phyloP scores from a whole-genome alignment of 2,888 invertebrate genomes.

The Anthophora plumipes region DNA sequence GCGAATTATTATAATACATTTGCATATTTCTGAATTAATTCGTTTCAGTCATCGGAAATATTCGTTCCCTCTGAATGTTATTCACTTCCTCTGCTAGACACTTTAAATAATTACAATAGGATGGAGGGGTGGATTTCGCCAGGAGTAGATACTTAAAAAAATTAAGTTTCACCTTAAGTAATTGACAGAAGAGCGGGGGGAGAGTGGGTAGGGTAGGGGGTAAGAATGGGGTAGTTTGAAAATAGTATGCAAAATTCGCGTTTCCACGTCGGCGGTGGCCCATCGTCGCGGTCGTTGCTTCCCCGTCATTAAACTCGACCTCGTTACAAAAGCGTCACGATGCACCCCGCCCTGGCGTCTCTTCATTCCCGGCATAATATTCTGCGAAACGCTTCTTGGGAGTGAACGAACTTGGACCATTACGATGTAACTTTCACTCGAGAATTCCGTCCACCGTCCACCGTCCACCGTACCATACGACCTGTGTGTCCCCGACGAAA shows the following conservation, averaged over 20 bases:
- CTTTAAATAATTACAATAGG: too few species aligned
- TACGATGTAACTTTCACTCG: constrained; percentile 55
- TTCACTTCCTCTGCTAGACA: too few species aligned
- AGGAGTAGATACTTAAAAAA: not conserved
- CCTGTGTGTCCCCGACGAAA: constrained; percentile 4
- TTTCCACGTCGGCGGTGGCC: constrained; percentile 4
- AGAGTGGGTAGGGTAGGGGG: too few species aligned
- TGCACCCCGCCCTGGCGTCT: constrained; percentile 39
- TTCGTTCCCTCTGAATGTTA: too few species aligned
- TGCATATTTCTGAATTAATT: too few species aligned
- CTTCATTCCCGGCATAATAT: constrained; percentile 54
- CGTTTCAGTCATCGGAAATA: too few species aligned
- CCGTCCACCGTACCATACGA: not conserved
- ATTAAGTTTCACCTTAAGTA: not conserved
- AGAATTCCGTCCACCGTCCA: constrained; percentile 22
- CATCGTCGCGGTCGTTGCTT: constrained; percentile 47
- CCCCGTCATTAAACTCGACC: constrained; percentile 56
- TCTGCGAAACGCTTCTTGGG: constrained; percentile 54
- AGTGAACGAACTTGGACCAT: constrained; percentile 54
- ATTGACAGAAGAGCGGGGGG: not conserved
- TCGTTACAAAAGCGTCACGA: constrained; percentile 59
- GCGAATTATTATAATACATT: too few species aligned
- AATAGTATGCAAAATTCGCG: constrained; percentile 28
- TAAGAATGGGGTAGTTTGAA: constrained; percentile 1
- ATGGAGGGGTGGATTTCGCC: too few species aligned